These are phyloP conservation scores for Argynnis bischoffii DNA, from an alignment of 2,888 invertebrate genomes.

Conservation along the genomic window DNA sequence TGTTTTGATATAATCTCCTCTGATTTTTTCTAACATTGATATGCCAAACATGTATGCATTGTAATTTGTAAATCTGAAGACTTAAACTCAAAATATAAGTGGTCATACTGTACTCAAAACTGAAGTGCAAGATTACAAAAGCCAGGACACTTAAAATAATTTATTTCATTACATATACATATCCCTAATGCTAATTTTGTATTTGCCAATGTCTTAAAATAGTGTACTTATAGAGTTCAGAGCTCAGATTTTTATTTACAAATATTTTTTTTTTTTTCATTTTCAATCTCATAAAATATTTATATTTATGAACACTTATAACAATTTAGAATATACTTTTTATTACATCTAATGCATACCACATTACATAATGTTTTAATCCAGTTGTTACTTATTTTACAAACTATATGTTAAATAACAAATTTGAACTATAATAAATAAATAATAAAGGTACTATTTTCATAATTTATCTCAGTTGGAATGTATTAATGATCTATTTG, in stretches of 20 bases:
- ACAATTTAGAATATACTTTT: conserved; percentile 76
- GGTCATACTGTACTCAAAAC: conserved; percentile 13
- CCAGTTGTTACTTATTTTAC: background rate
- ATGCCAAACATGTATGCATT: conserved; percentile 47
- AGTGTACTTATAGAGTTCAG: conserved; percentile 47
- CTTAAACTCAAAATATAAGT: background rate
- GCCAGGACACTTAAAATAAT: conserved; percentile 17
- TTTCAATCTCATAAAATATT: conserved; percentile 67
- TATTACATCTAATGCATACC: conserved; percentile 56
- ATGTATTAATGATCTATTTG: conserved; percentile 11
- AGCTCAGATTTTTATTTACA: conserved; percentile 47
- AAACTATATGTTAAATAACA: background rate
- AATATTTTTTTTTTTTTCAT: conserved; percentile 46
- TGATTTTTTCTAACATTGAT: conserved; percentile 45
- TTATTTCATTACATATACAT: background rate
- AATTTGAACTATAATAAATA: conserved; percentile 14
- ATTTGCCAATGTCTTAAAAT: conserved; percentile 33
- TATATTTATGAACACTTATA: conserved; percentile 77
- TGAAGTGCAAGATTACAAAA: conserved; percentile 30
- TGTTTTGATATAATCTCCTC: conserved; percentile 30
- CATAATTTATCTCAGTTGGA: conserved; percentile 1
- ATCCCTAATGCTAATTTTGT: conserved; percentile 28
- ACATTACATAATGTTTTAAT: conserved; percentile 37
- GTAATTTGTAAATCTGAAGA: conserved; percentile 23
- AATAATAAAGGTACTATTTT: conserved; percentile 9